Evolutionary conservation across 2,113 vertebrate species (phyloP), one percentile per base, ranked within the genome.

Genomic region (Takifugu bimaculatus): DNA sequence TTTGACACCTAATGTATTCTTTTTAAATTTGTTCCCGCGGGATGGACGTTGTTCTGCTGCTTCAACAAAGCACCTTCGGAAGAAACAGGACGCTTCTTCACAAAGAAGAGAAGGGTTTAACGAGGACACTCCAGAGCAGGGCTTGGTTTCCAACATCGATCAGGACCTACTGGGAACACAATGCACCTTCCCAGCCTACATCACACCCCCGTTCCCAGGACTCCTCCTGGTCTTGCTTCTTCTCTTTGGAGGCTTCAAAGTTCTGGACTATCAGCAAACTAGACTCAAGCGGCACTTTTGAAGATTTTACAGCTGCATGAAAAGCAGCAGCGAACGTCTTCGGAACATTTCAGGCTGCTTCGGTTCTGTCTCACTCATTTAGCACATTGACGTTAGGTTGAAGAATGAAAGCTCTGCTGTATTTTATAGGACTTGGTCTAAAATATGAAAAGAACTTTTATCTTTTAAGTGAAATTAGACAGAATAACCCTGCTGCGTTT

Each of bases 101-200:
- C 5, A 1, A 50, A 3, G 7, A 49, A 65, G 68, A 59, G 57
- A 27, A 59, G 48, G 14, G 4, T 25, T 59, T 69, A 77, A 72
- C 71, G 74, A 79, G 73, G 66, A 79, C 12, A 42, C 74, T 81
- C 82, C 67, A 78, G 80, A 78, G 72, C 51, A 59, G 52, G 54
- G 55, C 54, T 74, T 6, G 5, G 67, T 42, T 70, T 65, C 59
- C 26, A 10, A 54, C 13, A 48, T 48, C 45, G 7, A 10, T 83
- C 61, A 50, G 51, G 35, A 70, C 62, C 78, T 61, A 6, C 42
- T 50, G 73, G 77, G 77, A 78, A 74, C 58, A 57, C 29, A 6
- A 51, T 12, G 11, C 62, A 69, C 62, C 61, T 64, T 51, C 63
- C 54, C 70, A 63, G 63, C 58, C 71, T 52, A 29, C 60, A 35